phyloP scores from a whole-genome alignment of 2,888 invertebrate genomes.

The Cephus pygmeus region DNA sequence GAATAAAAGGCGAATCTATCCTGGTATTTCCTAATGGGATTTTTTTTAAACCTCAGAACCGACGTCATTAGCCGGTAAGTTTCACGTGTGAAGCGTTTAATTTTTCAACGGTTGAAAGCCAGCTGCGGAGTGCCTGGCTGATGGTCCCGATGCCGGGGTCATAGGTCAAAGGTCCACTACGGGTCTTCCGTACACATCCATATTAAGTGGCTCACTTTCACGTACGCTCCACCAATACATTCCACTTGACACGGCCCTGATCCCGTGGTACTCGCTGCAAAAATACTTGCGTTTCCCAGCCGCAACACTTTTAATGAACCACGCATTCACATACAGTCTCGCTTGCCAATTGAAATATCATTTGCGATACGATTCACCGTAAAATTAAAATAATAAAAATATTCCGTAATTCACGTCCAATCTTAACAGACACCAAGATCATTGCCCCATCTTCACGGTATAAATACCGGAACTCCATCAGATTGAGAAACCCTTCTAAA shows the following conservation, averaged over 20 bases:
- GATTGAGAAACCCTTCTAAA: not conserved
- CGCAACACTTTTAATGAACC: not conserved
- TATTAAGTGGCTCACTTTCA: slow-evolving; percentile 55
- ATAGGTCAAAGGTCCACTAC: slow-evolving; percentile 52
- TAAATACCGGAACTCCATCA: not conserved
- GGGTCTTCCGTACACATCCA: slow-evolving; percentile 52
- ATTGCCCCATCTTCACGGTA: not conserved
- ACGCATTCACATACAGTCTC: not conserved
- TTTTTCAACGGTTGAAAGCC: slow-evolving; percentile 13
- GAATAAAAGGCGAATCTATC: not conserved
- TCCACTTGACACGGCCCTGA: slow-evolving; percentile 36
- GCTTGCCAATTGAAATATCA: not conserved
- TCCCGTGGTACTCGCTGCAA: slow-evolving; percentile 27
- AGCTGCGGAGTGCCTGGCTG: slow-evolving; percentile 28
- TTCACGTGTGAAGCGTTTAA: slow-evolving; percentile 28
- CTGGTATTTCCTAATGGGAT: not conserved
- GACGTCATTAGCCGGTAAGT: slow-evolving; percentile 13
- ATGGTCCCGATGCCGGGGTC: slow-evolving; percentile 50
- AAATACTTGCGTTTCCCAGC: slow-evolving; percentile 21
- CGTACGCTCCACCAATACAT: slow-evolving; percentile 19
- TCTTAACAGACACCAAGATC: not conserved
- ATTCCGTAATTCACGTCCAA: not conserved
- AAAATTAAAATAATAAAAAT: not conserved
- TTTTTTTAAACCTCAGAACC: not conserved
- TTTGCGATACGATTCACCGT: not conserved